Evolutionary conservation across 2,888 invertebrate species (phyloP).

Genomic region (Eupithecia exiguata): DNA sequence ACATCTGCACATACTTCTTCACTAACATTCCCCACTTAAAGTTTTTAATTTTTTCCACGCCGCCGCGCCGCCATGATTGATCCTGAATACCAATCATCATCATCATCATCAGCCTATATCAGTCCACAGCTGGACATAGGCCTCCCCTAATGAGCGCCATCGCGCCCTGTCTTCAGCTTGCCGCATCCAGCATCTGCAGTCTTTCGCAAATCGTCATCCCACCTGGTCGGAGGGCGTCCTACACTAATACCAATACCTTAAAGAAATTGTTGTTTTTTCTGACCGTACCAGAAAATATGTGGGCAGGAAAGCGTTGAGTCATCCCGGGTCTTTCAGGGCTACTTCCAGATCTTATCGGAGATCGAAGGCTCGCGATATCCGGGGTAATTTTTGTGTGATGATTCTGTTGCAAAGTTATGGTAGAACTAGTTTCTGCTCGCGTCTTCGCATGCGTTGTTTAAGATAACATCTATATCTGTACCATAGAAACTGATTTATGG

Average conservation of each 20-base stretch:
- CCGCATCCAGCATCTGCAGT: too few species aligned
- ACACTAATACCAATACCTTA: background rate
- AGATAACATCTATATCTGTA: too few species aligned
- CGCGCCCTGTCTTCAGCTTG: too few species aligned
- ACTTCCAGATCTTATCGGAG: slow-evolving; percentile 49
- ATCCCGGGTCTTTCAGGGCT: slow-evolving; percentile 43
- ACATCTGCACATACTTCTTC: background rate
- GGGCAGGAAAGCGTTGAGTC: slow-evolving; percentile 43
- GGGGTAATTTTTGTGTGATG: slow-evolving; percentile 33
- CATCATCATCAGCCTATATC: too few species aligned
- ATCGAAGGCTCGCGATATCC: slow-evolving; percentile 46
- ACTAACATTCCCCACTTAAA: background rate
- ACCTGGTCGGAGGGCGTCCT: too few species aligned
- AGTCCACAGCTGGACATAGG: too few species aligned
- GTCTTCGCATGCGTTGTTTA: too few species aligned
- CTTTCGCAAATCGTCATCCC: too few species aligned
- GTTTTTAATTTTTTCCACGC: background rate
- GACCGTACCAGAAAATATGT: slow-evolving; percentile 35
- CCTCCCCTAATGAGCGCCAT: too few species aligned
- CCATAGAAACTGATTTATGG: too few species aligned
- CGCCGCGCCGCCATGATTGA: background rate
- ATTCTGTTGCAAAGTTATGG: slow-evolving; percentile 29
- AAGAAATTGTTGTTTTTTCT: background rate
- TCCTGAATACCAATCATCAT: background rate
- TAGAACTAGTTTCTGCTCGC: background rate